These are phyloP conservation scores for Tenrec ecaudatus DNA, from an alignment of 2,113 vertebrate species.

Conservation along the genomic window DNA sequence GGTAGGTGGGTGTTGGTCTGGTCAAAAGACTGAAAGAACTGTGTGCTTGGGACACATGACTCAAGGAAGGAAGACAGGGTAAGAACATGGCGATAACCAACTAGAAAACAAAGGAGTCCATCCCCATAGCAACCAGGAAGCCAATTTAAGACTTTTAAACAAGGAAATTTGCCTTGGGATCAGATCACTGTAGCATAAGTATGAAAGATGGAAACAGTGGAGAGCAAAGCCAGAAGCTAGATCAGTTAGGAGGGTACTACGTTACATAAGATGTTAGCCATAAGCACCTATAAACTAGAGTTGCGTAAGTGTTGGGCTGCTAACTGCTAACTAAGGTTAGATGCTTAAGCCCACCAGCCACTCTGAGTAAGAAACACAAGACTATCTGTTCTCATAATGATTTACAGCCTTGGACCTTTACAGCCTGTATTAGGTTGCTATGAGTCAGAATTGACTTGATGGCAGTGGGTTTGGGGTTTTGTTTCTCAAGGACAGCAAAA, in stretches of 20 bases:
- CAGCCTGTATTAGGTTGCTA: no score
- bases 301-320: no score
- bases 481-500: neutral
- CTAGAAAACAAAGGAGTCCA: neutral
- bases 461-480: no score
- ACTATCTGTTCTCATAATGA: no score
- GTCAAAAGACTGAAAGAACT: neutral
- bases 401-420: no score
- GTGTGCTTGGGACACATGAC: neutral
- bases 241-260: neutral
- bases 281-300: no score
- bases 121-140: slow-evolving; percentile 28
- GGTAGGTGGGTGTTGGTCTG: neutral
- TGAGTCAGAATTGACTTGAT: no score
- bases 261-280: neutral
- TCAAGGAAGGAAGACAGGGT: slow-evolving; percentile 24
- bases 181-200: neutral
- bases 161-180: neutral
- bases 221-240: neutral
- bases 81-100: neutral
- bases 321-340: no score
- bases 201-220: neutral
- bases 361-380: no score
- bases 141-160: neutral
- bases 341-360: no score